Conservation (phyloP, 1,140 invertebrate species). For the Macrotrachela quadricornifera region DNA sequence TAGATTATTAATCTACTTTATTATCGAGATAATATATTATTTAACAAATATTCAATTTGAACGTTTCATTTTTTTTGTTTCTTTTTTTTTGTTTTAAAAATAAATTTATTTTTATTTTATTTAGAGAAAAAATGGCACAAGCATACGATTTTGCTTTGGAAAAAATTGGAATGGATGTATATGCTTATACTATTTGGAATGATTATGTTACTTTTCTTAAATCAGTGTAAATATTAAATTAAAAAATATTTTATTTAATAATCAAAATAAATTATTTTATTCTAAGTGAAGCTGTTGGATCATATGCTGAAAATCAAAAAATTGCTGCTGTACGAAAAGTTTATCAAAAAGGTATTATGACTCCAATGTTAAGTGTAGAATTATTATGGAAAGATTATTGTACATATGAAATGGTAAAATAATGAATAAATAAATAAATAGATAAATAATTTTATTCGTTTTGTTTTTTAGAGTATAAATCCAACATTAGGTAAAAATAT, state of each 20-base stretch:
- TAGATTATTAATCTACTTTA: not conserved
- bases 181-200: constrained; percentile 83
- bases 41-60: constrained; percentile 72
- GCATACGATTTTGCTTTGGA: constrained; percentile 97
- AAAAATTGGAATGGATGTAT: constrained; percentile 92
- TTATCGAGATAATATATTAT: constrained; percentile 56
- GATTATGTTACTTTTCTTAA: constrained; percentile 96
- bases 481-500: constrained; percentile 82
- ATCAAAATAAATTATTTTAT: not conserved
- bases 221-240: constrained; percentile 43
- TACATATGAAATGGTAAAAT: constrained; percentile 37
- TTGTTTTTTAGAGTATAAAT: constrained; percentile 71
- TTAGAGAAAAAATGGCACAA: constrained; percentile 93
- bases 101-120: constrained; percentile 13
- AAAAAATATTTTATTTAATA: not conserved
- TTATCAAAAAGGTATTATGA: constrained; percentile 78
- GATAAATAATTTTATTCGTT: not conserved
- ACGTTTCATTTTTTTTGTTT: constrained; percentile 77
- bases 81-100: not conserved
- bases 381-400: constrained; percentile 96
- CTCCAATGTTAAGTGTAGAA: constrained; percentile 92
- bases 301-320: constrained; percentile 96
- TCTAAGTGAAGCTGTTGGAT: constrained; percentile 67
- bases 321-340: constrained; percentile 88
- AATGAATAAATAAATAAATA: not conserved